phyloP scores from a whole-genome alignment of 2,113 vertebrate genomes.

The Engystomops pustulosus region DNA sequence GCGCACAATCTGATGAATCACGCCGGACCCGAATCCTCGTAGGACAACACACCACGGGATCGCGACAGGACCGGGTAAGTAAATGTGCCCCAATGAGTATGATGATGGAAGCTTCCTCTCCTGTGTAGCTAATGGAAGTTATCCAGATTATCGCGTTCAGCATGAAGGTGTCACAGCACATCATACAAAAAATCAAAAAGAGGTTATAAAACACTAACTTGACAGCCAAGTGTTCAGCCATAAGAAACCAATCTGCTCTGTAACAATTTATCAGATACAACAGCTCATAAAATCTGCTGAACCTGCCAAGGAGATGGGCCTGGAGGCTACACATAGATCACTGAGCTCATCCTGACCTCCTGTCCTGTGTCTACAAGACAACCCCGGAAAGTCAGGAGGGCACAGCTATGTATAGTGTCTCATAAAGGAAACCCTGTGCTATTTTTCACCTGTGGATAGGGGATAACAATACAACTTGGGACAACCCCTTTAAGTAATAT shows the following conservation, averaged over 20 bases:
- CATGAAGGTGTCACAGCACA: neutral
- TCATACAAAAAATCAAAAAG: neutral
- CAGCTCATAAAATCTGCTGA: neutral
- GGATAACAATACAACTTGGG: too few species aligned
- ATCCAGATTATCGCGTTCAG: neutral
- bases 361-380: neutral
- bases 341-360: neutral
- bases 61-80: too few species aligned
- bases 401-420: neutral
- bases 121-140: neutral
- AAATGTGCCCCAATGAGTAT: too few species aligned
- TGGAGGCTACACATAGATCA: conserved; percentile 1
- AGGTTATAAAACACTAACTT: neutral
- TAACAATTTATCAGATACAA: conserved; percentile 1
- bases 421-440: neutral
- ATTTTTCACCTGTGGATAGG: too few species aligned
- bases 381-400: neutral
- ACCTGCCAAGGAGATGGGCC: conserved; percentile 20
- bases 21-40: too few species aligned
- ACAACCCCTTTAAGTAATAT: too few species aligned
- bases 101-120: neutral
- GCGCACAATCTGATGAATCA: too few species aligned
- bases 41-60: too few species aligned
- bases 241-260: neutral
- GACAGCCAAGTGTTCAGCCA: neutral